phyloP scores from a whole-genome alignment of 2,113 vertebrate species.

The Mugil cephalus region DNA sequence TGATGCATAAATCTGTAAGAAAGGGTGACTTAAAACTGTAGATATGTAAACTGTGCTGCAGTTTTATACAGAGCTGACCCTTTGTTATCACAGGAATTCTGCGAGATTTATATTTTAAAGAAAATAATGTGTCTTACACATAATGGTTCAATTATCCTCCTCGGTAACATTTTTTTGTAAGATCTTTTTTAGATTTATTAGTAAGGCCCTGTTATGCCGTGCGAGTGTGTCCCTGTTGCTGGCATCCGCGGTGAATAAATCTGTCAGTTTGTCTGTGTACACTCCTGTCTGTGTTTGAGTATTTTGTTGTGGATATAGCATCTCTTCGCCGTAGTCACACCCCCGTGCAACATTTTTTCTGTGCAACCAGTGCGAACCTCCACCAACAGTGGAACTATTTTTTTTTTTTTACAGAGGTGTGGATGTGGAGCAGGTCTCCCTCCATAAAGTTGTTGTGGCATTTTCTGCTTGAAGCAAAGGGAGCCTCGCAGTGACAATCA shows the following conservation, averaged over 20 bases:
- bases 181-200: too few relatives aligned
- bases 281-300: slow-evolving; percentile 26
- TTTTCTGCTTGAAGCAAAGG: slow-evolving; percentile 39
- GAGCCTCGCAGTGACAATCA: slow-evolving; percentile 22
- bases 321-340: slow-evolving; percentile 58
- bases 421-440: slow-evolving; percentile 1
- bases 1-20: too few relatives aligned
- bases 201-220: too few relatives aligned
- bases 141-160: too few relatives aligned
- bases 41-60: neutral
- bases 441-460: slow-evolving; percentile 40
- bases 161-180: too few relatives aligned
- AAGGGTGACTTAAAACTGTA: neutral
- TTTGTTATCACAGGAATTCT: neutral
- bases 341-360: slow-evolving; percentile 39
- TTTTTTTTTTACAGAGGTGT: neutral
- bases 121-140: too few relatives aligned
- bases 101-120: too few relatives aligned
- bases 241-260: slow-evolving; percentile 4
- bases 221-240: slow-evolving; percentile 1
- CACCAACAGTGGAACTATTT: neutral
- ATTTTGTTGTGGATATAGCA: slow-evolving; percentile 67
- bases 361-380: slow-evolving; percentile 19
- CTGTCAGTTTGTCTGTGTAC: slow-evolving; percentile 18
- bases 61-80: neutral